These are phyloP conservation scores for Furcifer pardalis DNA, from an alignment of 2,797 vertebrate genomes.

Conservation along the genomic window DNA sequence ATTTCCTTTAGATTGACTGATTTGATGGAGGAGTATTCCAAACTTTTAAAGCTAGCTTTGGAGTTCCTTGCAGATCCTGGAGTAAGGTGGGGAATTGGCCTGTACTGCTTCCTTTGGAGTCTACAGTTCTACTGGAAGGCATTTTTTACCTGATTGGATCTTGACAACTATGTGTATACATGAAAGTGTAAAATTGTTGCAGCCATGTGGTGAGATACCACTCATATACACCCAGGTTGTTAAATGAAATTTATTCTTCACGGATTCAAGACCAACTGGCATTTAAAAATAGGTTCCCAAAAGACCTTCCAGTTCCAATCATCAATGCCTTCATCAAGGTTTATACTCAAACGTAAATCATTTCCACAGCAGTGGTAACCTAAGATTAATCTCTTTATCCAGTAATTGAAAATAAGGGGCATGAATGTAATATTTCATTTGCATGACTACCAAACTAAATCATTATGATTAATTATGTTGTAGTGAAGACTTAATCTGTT, in stretches of 20 bases:
- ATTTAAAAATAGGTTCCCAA: background rate
- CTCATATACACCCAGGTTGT: background rate
- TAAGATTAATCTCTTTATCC: slow-evolving; percentile 33
- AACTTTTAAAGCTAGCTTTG: too few relatives aligned
- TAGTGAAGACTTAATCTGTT: background rate
- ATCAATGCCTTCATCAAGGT: background rate
- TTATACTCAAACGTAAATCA: background rate
- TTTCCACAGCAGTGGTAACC: background rate
- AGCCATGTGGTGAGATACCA: too few relatives aligned
- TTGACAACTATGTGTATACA: background rate
- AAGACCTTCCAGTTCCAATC: background rate
- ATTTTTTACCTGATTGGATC: too few relatives aligned
- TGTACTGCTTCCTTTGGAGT: background rate
- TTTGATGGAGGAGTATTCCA: background rate
- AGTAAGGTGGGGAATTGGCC: too few relatives aligned
- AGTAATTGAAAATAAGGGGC: slow-evolving; percentile 35
- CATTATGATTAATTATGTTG: slow-evolving; percentile 29
- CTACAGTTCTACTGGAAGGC: background rate
- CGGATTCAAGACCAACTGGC: background rate
- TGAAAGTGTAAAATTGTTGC: background rate
- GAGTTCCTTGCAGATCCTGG: too few relatives aligned
- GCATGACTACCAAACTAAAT: slow-evolving; percentile 21
- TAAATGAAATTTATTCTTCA: background rate
- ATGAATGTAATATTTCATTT: slow-evolving; percentile 19
- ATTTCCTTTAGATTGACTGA: too few relatives aligned